Percentiles rank a stretch among this genome's conserved stretches.
phyloP scores from a whole-genome alignment of 2,113 vertebrate genomes.

The Oryzias curvinotus region DNA sequence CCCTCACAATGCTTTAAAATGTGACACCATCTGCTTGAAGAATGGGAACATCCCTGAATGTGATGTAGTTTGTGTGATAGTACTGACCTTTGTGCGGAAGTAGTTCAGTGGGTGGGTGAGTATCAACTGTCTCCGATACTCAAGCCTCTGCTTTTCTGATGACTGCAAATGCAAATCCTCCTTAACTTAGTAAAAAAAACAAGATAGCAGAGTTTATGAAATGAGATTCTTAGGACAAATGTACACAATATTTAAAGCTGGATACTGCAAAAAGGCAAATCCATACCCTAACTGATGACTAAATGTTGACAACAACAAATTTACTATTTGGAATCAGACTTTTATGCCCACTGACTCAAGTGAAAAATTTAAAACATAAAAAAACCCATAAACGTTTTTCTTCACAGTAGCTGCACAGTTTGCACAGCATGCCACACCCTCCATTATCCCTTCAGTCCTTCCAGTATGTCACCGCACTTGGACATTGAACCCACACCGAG shows the following conservation, averaged over 20 bases:
- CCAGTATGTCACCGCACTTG: not conserved
- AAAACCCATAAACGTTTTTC: not conserved
- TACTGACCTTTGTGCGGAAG: conserved; percentile 12
- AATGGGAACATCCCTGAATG: not conserved
- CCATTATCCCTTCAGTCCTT: not conserved
- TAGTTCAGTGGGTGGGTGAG: conserved; percentile 1
- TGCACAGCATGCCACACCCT: not conserved
- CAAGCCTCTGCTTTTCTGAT: conserved; percentile 1
- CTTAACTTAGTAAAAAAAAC: too few relatives aligned
- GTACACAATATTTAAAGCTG: too few relatives aligned
- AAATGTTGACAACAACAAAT: too few relatives aligned
- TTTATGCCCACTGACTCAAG: too few relatives aligned
- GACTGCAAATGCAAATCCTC: not conserved
- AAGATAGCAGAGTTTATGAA: too few relatives aligned
- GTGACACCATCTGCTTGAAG: too few relatives aligned
- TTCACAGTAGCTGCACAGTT: not conserved
- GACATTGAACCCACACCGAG: not conserved
- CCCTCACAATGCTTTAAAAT: too few relatives aligned
- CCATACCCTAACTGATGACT: too few relatives aligned
- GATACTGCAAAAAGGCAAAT: too few relatives aligned
- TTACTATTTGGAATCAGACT: too few relatives aligned
- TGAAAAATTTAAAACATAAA: not conserved
- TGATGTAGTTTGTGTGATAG: not conserved
- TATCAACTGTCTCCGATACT: not conserved
- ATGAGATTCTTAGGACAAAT: too few relatives aligned